A percentile compares a stretch with the other conserved stretches of the same genome.
Conservation (phyloP, 2,113 vertebrate species). For the Ranitomeya variabilis region DNA sequence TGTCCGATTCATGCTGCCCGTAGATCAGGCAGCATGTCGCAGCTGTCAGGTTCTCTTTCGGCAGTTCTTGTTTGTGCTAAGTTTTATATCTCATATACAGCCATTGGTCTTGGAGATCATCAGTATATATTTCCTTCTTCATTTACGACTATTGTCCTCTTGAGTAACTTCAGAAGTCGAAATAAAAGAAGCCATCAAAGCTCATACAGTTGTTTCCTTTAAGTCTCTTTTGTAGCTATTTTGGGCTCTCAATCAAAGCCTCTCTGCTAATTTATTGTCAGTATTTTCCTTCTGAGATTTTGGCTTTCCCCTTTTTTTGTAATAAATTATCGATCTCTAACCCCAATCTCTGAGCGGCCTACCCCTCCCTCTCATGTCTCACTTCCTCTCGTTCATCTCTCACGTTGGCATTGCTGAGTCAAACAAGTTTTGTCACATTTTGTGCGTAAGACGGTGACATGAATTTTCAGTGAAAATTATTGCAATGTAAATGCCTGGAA, state of each 20-base stretch:
- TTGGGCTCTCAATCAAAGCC: background rate
- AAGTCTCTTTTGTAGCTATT: background rate
- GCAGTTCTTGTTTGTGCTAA: background rate
- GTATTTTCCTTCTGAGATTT: background rate
- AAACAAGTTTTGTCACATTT: slow-evolving; percentile 40
- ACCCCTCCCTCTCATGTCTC: slow-evolving; percentile 25
- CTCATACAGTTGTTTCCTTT: background rate
- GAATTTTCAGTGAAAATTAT: slow-evolving; percentile 1
- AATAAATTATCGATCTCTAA: background rate
- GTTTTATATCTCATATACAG: background rate
- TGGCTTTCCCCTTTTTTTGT: slow-evolving; percentile 16
- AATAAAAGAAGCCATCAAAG: background rate
- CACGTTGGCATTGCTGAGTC: slow-evolving; percentile 51
- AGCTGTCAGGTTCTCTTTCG: background rate
- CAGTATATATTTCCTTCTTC: background rate
- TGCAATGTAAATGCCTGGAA: slow-evolving; percentile 44
- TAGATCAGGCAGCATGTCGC: too few relatives aligned
- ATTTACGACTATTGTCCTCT: background rate
- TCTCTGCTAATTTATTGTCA: background rate
- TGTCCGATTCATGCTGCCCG: too few relatives aligned
- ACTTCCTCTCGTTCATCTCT: slow-evolving; percentile 40
- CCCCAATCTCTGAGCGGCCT: background rate
- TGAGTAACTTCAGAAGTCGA: background rate
- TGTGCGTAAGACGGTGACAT: slow-evolving; percentile 17
- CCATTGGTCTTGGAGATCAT: background rate